Conservation (phyloP, 2,113 vertebrate genomes). For the Phylloscopus whistleri region DNA sequence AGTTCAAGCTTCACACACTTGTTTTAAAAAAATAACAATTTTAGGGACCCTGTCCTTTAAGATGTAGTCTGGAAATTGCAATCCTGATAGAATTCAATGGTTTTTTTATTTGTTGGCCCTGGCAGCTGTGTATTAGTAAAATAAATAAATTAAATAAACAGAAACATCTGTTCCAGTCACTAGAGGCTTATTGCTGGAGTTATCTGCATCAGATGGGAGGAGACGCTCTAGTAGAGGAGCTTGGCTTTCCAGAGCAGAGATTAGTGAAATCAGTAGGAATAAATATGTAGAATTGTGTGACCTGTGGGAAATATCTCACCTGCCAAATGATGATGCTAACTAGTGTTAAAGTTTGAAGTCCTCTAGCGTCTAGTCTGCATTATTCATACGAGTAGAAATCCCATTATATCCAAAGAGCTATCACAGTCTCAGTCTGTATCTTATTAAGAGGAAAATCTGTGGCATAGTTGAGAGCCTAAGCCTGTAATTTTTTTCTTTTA, state of each 20-base stretch:
- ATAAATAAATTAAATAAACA: conserved; percentile 64
- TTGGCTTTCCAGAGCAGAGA: conserved; percentile 9
- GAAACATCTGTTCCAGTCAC: conserved; percentile 50
- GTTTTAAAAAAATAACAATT: background rate
- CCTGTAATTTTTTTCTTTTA: background rate
- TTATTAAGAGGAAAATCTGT: background rate
- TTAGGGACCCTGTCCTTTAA: background rate
- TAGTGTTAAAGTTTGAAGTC: background rate
- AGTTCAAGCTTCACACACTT: background rate
- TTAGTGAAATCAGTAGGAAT: conserved; percentile 31
- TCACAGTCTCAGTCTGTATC: background rate
- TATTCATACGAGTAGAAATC: background rate
- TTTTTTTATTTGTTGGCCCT: background rate
- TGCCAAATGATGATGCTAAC: background rate
- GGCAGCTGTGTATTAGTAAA: conserved; percentile 45
- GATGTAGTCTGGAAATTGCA: background rate
- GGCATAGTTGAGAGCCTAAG: background rate
- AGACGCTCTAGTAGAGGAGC: background rate
- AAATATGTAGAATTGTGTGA: conserved; percentile 18
- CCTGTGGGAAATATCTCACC: background rate
- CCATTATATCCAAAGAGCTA: background rate
- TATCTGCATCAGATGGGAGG: background rate
- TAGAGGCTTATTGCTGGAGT: conserved; percentile 31
- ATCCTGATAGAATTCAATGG: background rate
- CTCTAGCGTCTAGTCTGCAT: conserved; percentile 4